Percentiles rank a stretch among this genome's conserved stretches.
Conservation (phyloP, 2,888 invertebrate species). For the Deroplatys truncata region DNA sequence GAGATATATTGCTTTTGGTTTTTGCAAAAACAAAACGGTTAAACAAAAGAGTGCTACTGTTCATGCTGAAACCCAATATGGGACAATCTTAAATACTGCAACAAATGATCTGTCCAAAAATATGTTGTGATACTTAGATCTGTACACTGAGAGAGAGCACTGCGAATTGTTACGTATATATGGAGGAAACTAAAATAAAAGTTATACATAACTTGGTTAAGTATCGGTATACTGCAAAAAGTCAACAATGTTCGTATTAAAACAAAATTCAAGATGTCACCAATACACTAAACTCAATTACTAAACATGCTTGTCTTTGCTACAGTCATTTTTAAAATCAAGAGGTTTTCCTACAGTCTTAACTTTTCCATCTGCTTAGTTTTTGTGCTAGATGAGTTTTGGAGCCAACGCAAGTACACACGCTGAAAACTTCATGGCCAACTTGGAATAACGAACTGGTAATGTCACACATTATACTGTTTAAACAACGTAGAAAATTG, state of each 20-base stretch:
- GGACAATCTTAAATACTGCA: background rate
- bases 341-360: background rate
- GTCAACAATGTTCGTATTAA: background rate
- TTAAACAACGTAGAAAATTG: conserved; percentile 5
- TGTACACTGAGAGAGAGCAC: background rate
- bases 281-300: background rate
- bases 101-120: background rate
- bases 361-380: background rate
- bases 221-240: background rate
- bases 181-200: background rate
- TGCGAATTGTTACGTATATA: background rate
- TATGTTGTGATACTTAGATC: background rate
- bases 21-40: background rate
- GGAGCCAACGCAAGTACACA: background rate
- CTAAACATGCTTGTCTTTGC: background rate
- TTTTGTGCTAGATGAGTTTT: background rate
- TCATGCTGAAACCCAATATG: background rate
- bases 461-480: background rate
- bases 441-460: background rate
- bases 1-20: background rate
- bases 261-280: background rate
- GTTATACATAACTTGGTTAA: too few species aligned
- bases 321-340: background rate
- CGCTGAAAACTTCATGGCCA: background rate
- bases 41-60: background rate